Evolutionary conservation across 2,797 vertebrate genomes (phyloP), one percentile per base, ranked within the genome.

Genomic region (Leptatherina wallacei): DNA sequence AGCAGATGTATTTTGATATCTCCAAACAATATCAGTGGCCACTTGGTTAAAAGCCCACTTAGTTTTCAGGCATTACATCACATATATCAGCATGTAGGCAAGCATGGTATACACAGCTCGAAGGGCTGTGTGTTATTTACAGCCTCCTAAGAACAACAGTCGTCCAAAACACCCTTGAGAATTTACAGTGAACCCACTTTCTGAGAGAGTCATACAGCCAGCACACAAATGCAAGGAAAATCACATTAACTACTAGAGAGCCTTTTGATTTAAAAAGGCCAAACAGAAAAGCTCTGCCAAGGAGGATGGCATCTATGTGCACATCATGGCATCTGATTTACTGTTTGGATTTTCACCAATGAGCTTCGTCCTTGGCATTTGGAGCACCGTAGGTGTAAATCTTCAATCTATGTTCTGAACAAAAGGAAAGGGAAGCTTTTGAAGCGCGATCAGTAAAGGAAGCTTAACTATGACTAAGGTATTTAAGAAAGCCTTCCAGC

Each of bases 211-310:
- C 83, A 79, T 42, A 44, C 69, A 89, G 80, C 83, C 73, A 72
- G 68, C 65, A 78, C 74, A 63, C 57, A 77, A 72, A 82, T 65
- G 73, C 71, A 69, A 36, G 64, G 68, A 51, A 88, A 92, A 92
- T 90, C 88, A 83, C 84, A 91, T 89, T 90, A 89, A 64, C 75
- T 44, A 36, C 76, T 56, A 69, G 79, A 88, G 82, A 89, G 86
- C 80, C 78, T 80, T 86, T 81, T 85, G 76, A 86, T 82, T 91
- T 78, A 80, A 76, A 78, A 81, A 85, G 73, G 81, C 63, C 69
- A 69, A 82, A 84, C 79, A 81, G 60, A 71, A 71, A 69, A 70
- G 74, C 77, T 63, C 55, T 60, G 63, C 60, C 35, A 14, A 65
- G 77, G 71, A 81, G 62, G 71, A 59, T 54, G 68, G 69, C 64